phyloP scores from a whole-genome alignment of 2,888 invertebrate genomes.

The Allygus modestus region DNA sequence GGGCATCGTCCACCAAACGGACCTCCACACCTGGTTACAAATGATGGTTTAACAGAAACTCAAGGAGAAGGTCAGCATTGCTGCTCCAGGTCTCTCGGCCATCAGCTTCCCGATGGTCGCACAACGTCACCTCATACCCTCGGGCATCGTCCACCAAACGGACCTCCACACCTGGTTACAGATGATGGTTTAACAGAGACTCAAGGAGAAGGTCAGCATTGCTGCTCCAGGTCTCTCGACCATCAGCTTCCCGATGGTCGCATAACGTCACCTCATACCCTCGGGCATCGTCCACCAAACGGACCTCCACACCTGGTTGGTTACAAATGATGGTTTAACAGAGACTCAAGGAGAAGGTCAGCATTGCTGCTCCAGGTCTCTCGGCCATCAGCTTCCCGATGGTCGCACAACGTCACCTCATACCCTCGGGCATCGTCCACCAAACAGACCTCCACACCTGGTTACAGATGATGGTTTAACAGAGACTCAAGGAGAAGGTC shows the following conservation, averaged over 20 bases:
- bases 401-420: too few relatives aligned
- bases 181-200: slow-evolving; percentile 73
- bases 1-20: slow-evolving; percentile 68
- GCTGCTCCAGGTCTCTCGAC: slow-evolving; percentile 67
- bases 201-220: slow-evolving; percentile 98
- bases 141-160: slow-evolving; percentile 68
- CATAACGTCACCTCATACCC: neutral
- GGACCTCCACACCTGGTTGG: neutral
- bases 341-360: too few relatives aligned
- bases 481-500: too few relatives aligned
- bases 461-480: too few relatives aligned
- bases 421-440: too few relatives aligned
- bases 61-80: neutral
- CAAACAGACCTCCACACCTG: too few relatives aligned
- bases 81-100: slow-evolving; percentile 65
- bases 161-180: slow-evolving; percentile 73
- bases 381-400: too few relatives aligned
- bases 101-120: slow-evolving; percentile 20
- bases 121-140: slow-evolving; percentile 59
- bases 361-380: too few relatives aligned
- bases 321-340: too few relatives aligned
- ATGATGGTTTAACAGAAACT: neutral
- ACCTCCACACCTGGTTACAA: slow-evolving; percentile 72
- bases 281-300: neutral
- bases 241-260: neutral